Evolutionary conservation across 2,797 vertebrate genomes (phyloP).

Genomic region (Fistularia commersonii): DNA sequence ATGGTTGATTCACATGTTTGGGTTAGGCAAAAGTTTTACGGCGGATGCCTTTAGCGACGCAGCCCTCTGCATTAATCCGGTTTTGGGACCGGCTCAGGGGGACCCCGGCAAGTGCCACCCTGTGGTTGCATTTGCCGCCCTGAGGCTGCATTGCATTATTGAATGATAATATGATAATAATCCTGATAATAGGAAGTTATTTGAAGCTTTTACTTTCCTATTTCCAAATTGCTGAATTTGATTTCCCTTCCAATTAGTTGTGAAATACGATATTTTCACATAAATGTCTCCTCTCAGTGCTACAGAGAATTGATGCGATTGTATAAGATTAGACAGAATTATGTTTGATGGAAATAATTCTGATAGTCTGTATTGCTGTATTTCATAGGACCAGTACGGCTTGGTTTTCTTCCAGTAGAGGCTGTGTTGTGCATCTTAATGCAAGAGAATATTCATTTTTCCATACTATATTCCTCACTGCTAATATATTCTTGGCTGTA

Average conservation of each 20-base stretch:
- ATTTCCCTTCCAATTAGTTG: not conserved
- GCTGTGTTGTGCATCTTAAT: constrained; percentile 49
- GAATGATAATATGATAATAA: too few species aligned
- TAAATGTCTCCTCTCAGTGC: constrained; percentile 4
- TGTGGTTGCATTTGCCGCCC: too few species aligned
- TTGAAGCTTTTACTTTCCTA: too few species aligned
- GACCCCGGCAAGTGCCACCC: too few species aligned
- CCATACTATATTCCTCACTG: constrained; percentile 40
- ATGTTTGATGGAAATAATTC: constrained; percentile 14
- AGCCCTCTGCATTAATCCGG: too few species aligned
- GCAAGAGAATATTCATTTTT: constrained; percentile 42
- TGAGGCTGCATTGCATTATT: too few species aligned
- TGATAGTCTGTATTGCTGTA: constrained; percentile 7
- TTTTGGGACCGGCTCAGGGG: too few species aligned
- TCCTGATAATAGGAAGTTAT: too few species aligned
- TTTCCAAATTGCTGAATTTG: not conserved
- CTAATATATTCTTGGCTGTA: constrained; percentile 59
- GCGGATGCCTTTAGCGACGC: too few species aligned
- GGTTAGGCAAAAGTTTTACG: too few species aligned
- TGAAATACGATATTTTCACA: constrained; percentile 3
- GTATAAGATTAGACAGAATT: constrained; percentile 1
- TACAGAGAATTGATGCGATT: constrained; percentile 1
- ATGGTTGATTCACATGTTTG: too few species aligned
- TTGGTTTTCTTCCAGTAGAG: constrained; percentile 29
- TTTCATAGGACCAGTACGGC: constrained; percentile 13